A percentile compares a stretch with the other conserved stretches of the same genome.
These are phyloP conservation scores for Anguilla pacifica DNA, from an alignment of 2,797 vertebrate species.

Conservation along the genomic window DNA sequence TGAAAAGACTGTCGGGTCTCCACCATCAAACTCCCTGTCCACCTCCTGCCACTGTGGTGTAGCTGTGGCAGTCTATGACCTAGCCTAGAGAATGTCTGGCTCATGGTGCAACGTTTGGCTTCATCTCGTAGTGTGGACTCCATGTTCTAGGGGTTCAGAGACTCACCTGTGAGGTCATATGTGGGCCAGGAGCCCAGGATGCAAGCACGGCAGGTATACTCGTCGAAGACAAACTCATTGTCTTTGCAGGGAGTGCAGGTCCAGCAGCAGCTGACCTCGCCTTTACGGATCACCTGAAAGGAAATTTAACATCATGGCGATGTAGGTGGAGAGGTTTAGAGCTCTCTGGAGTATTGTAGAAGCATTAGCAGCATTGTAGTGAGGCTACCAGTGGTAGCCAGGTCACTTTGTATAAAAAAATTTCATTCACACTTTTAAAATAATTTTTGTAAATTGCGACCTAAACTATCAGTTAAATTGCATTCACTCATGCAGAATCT, in stretches of 20 bases:
- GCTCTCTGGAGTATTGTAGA: not conserved
- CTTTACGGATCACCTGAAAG: slow-evolving; percentile 93
- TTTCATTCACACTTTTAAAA: no score
- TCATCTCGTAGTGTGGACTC: not conserved
- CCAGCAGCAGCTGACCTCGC: slow-evolving; percentile 98
- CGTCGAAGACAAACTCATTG: slow-evolving; percentile 93
- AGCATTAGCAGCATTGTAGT: not conserved
- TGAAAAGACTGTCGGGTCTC: not conserved
- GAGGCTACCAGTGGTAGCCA: no score
- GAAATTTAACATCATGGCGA: not conserved
- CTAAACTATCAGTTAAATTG: no score
- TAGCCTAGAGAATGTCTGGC: not conserved
- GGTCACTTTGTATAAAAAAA: no score
- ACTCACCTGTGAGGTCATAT: slow-evolving; percentile 82
- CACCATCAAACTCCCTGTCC: not conserved
- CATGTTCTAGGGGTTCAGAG: not conserved
- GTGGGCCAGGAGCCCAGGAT: slow-evolving; percentile 95
- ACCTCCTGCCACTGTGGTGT: not conserved
- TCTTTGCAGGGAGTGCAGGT: slow-evolving; percentile 97
- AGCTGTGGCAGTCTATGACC: not conserved
- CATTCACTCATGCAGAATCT: no score
- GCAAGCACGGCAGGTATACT: slow-evolving; percentile 94
- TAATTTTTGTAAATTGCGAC: no score
- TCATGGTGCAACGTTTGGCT: not conserved
- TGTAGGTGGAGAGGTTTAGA: not conserved